Base-by-base conservation (phyloP, 1,140 invertebrate species). In the Oppia nitens region DNA sequence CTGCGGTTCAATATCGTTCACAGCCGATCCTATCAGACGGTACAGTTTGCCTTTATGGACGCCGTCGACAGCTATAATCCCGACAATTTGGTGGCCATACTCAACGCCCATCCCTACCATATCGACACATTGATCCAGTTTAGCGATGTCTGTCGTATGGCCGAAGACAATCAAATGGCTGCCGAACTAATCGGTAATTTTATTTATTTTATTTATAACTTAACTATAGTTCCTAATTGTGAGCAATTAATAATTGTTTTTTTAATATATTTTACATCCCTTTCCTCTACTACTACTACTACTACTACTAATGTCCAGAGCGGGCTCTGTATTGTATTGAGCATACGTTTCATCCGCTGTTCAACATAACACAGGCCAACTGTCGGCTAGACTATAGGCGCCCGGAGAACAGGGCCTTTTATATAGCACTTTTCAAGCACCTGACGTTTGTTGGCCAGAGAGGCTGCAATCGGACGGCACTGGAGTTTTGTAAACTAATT, bases 71-170 rank as follows among this genome's bases (percentile, higher is more conserved):
- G 80, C 64, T 75, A 83, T 23, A 82, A 89, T 71, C 82, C 85
- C 1, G 83, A 89, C 64, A 84, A 82, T 68, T 81, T 90, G 64
- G 76, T 85, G 55, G 75, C 70, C 53, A 78, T 91, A 48, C 74
- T 87, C n/a, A 82, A 85, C 65, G 69, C 77, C 23, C 77, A 85
- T 71, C 82, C 83, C 0, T 87, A 85, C 68, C 85, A 91, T 64
- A 79, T 91, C 3, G 87, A 94, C 68, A 74, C 82, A 0, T 72
- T 92, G n/a, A 77, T 91, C 25, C 88, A 92, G 70, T 72, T 92
- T 50, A 83, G 84, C 62, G 86, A 89, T 66, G 75, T 89, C 17
- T 87, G 82, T 67, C 79, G 79, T 59, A 77, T 87, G 65, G 82
- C 78, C 60, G 87, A 91, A 69, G 84, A 91, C 72, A 74, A 81